A percentile compares a stretch with the other conserved stretches of the same genome.
phyloP scores from a whole-genome alignment of 2,113 vertebrate genomes.

The Otolemur garnettii region DNA sequence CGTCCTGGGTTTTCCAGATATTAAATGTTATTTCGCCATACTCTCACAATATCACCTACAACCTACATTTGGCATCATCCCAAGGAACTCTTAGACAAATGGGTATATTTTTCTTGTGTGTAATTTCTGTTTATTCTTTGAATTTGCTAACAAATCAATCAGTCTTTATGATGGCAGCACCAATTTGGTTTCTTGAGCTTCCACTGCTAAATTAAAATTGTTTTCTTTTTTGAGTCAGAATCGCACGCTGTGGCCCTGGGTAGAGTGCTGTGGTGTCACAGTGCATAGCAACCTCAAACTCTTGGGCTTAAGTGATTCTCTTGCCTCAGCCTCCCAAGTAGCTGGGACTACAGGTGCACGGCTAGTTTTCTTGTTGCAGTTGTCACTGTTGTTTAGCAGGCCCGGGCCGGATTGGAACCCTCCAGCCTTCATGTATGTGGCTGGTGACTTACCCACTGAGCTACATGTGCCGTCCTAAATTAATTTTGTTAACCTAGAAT shows the following conservation, averaged over 20 bases:
- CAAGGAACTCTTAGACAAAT: not conserved
- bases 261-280: too few species aligned
- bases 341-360: too few species aligned
- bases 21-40: not conserved
- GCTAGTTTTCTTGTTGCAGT: too few species aligned
- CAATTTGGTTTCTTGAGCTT: not conserved
- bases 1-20: constrained; percentile 37
- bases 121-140: constrained; percentile 13
- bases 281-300: too few species aligned
- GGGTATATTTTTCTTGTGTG: not conserved
- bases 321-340: too few species aligned
- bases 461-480: not conserved
- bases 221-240: too few species aligned
- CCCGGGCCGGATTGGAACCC: too few species aligned
- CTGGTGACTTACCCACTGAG: too few species aligned
- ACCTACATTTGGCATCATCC: not conserved
- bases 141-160: not conserved
- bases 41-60: not conserved
- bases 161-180: not conserved
- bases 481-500: not conserved
- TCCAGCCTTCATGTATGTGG: too few species aligned
- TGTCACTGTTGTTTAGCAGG: too few species aligned
- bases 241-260: too few species aligned
- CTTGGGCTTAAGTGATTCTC: too few species aligned
- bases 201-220: not conserved